phyloP scores from a whole-genome alignment of 2,113 vertebrate species.

The Mus pahari region DNA sequence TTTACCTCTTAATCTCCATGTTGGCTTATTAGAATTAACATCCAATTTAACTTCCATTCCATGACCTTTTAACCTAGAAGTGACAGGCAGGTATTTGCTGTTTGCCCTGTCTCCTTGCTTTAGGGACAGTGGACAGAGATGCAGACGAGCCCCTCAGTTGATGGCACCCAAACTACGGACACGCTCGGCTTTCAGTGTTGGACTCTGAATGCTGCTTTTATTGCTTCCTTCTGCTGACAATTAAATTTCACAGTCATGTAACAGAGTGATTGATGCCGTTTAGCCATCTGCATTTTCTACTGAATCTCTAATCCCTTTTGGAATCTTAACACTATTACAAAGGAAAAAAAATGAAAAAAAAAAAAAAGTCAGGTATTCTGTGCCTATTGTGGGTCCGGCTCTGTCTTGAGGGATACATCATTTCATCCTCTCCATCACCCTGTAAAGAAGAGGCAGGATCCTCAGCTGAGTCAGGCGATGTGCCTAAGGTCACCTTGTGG shows the following conservation, averaged over 20 bases:
- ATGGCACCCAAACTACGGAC: slow-evolving; percentile 5
- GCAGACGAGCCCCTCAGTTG: not conserved
- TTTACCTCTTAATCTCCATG: not conserved
- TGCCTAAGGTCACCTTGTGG: not conserved
- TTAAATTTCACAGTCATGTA: slow-evolving; percentile 53
- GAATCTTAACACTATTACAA: not conserved
- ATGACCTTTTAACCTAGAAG: not conserved
- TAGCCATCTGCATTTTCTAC: not conserved
- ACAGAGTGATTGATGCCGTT: slow-evolving; percentile 53
- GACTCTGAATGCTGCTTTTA: slow-evolving; percentile 56
- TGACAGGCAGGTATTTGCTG: not conserved
- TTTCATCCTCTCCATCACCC: not conserved
- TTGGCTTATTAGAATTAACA: not conserved
- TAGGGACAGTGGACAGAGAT: not conserved
- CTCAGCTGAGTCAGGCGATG: not conserved
- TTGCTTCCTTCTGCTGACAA: slow-evolving; percentile 67
- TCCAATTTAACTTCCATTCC: not conserved
- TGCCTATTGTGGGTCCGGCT: no score
- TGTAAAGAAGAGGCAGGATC: not conserved
- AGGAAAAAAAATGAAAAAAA: not conserved
- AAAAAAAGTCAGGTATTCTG: fast-evolving
- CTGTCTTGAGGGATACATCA: not conserved
- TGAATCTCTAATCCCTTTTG: slow-evolving; percentile 48
- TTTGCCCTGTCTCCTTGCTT: not conserved
- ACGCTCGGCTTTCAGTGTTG: slow-evolving; percentile 56